A percentile compares a stretch with the other conserved stretches of the same genome.
Evolutionary conservation across 2,888 invertebrate genomes (phyloP).

Genomic region (Boloria selene): DNA sequence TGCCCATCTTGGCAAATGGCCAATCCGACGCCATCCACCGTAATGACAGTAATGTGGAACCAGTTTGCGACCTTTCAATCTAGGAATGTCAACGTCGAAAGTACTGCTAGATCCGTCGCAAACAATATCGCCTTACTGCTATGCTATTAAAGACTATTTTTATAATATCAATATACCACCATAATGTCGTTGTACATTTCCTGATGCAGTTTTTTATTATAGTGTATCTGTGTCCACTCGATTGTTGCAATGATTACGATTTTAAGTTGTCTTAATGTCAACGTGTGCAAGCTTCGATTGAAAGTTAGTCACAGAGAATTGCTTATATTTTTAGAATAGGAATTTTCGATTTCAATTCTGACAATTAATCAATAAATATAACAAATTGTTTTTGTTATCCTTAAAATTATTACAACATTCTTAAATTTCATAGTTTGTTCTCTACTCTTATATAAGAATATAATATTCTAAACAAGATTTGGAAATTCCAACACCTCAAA

Average conservation of each 20-base stretch:
- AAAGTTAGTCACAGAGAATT: conserved; percentile 6
- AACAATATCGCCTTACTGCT: conserved; percentile 11
- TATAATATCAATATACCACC: conserved; percentile 8
- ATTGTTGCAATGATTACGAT: conserved; percentile 32
- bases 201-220: conserved; percentile 46
- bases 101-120: conserved; percentile 52
- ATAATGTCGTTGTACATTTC: conserved; percentile 60
- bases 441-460: background rate
- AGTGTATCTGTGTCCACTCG: conserved; percentile 30
- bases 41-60: conserved; percentile 52
- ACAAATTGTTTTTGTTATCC: background rate
- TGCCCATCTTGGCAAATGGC: conserved; percentile 59
- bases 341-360: background rate
- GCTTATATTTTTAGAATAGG: conserved; percentile 7
- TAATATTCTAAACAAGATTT: background rate
- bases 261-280: conserved; percentile 34
- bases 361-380: background rate
- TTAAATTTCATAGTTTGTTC: too few species aligned
- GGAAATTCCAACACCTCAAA: background rate
- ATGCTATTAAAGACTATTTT: conserved; percentile 22
- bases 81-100: conserved; percentile 61
- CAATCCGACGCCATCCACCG: conserved; percentile 48
- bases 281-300: conserved; percentile 24
- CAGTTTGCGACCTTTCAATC: conserved; percentile 61
- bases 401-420: too few species aligned